Base-by-base conservation (phyloP, 2,888 invertebrate genomes). In the Asteroscopus sphinx region DNA sequence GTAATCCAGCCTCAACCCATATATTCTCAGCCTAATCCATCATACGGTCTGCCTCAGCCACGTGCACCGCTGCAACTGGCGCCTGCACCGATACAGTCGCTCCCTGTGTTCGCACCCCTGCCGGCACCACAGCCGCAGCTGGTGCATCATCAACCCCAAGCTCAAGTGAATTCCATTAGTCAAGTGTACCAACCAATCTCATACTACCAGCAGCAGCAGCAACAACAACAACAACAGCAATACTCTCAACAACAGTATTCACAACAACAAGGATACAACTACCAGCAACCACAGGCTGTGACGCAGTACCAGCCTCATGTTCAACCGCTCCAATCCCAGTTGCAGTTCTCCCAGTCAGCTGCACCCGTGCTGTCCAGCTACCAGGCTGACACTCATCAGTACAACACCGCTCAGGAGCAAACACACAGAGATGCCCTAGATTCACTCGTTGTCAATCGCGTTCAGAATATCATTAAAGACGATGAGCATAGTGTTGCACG, bases 401-500 rank as follows among this genome's bases (percentile, higher is more conserved):
- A 92, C 76, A 88, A 78, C 47, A 78, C 75, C 2, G 70, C 73
- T 1, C 85, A 87, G 16, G 68, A 71, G 4, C 73, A 83, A 67
- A 76, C 79, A 0, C 87, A 89, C 57, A 76, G 81, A 21, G 90
- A 88, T 2, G 90, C 84, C 5, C 80, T 93, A 1, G 93, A 93
- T 55, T 83, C 91, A 0, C 71, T 88, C 0, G 90, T 91, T 0
- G 85, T 93, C 3, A 81, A 83, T 40, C 86, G 83, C 28, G 88
- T 93, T 30, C 90, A 92, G 64, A 85, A 86, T 54, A 88, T 93
- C 17, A 89, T 94, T 17, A 93, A 82, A 56, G 91, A 93, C 1
- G 86, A 82, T 64, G 94, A 94, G 64, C 93, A 93, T 52, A 84
- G 81, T 5, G 82, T 87, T n/a, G 93, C 93, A 0, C 88, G 81